Base-by-base conservation (phyloP, 2,888 invertebrate species). In the Cantharis rufa region DNA sequence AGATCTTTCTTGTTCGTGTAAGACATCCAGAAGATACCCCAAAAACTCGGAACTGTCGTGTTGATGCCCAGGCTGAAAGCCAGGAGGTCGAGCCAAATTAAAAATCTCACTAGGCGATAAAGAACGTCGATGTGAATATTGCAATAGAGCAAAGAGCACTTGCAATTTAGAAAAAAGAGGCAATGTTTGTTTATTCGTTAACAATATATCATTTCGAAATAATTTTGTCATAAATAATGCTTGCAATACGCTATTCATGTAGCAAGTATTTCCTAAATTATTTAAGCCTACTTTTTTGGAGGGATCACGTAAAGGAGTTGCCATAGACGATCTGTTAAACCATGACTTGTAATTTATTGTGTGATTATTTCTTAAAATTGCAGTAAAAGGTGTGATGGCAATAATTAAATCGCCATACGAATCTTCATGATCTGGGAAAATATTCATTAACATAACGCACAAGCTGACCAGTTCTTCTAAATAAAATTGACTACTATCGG, bases 11-110 rank as follows among this genome's bases (percentile, higher is more conserved):
- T 95, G 94, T 79, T 95, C 95, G 79, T 95, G 94, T 74, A 96
- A 86, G 74, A 92, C 89, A 86, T 94, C 93, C 82, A 94, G 89
- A 10, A 94, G 85, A 88, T 90, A 94, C 88, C 94, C 93, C 74
- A 96, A 88, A 88, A 95, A 96, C 88, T 96, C 96, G 0, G 95
- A 95, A 87, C 96, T 96, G 84, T 96, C 96, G 84, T 97, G 96
- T 83, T 97, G 96, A 79, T 93, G 91, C 15, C 95, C 93, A 7
- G 90, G 90, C 32, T 92, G 90, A 86, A 96, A 96, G 84, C 94
- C 94, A 0, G 94, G 92, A 7, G 96, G 96, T 81, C 94, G 91
- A 1, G 95, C 92, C 1, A 92, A 91, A 68, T 90, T 89, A 80
- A 94, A 90, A 84, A 96, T 93, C 64, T 92, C 93, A n/a, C 89